A percentile compares a stretch with the other conserved stretches of the same genome.
These are phyloP conservation scores for Sebastes itinus DNA, from an alignment of 2,797 vertebrate species.

Conservation along the genomic window DNA sequence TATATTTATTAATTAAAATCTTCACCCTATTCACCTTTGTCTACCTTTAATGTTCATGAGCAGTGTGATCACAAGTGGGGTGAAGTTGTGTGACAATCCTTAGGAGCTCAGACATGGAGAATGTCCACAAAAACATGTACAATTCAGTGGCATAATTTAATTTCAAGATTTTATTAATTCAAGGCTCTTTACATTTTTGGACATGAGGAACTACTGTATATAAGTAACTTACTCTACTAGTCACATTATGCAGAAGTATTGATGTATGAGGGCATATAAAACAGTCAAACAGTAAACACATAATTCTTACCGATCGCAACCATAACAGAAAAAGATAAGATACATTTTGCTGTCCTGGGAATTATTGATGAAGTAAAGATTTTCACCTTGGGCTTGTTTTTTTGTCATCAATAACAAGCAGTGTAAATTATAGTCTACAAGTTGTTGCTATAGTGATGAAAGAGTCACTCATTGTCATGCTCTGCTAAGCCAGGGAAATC, in stretches of 20 bases:
- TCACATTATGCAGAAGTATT: not conserved
- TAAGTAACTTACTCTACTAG: not conserved
- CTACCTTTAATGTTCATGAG: not conserved
- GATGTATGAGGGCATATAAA: not conserved
- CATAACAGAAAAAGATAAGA: not conserved
- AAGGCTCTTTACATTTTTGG: not conserved
- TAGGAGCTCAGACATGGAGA: not conserved
- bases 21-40: no score
- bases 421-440: constrained; percentile 18
- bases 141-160: not conserved
- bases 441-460: constrained; percentile 30
- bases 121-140: not conserved
- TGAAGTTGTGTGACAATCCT: not conserved
- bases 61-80: not conserved
- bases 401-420: not conserved
- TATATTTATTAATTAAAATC: no score
- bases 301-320: not conserved
- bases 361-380: not conserved
- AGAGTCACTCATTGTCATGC: not conserved
- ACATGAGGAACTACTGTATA: not conserved
- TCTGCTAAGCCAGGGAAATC: not conserved
- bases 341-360: not conserved
- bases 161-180: not conserved
- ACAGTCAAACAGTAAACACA: not conserved
- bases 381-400: not conserved